Base-by-base conservation (phyloP, 2,113 vertebrate genomes). In the Thunnus maccoyii region DNA sequence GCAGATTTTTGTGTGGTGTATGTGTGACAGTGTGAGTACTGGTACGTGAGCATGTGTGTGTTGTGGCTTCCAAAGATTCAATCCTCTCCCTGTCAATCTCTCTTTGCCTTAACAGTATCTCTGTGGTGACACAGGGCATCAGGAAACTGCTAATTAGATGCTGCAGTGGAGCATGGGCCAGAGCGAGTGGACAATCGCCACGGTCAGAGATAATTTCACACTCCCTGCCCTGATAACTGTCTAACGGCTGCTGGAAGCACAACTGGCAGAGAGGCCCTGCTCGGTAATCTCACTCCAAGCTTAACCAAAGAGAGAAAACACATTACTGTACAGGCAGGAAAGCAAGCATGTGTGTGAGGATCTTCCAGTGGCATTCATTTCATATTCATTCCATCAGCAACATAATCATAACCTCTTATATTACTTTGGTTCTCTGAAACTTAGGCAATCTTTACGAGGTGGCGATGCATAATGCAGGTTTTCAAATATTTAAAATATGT, bases 131-230 rank as follows among this genome's bases (percentile, higher is more conserved):
- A 58, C 68, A 44, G 58, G 48, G 65, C 77, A 78, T 88, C 86
- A 69, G 79, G 75, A 85, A 88, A 79, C 81, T 77, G 77, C 72
- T 89, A 90, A 92, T 92, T 89, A 89, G 89, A 77, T 76, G 73
- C 69, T 80, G 82, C 87, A 86, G 77, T 73, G 78, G 65, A 86
- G 90, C 85, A 78, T 85, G 76, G 72, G 86, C 79, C 76, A 63
- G 65, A 80, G 66, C 56, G 22, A 88, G 86, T 85, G 88, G 90
- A 90, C 87, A 86, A 69, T 90, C 84, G 80, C 41, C 51, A 65
- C 27, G 22, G 73, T 81, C 84, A 90, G 86, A 90, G 84, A 93
- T 91, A 85, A 93, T 93, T 93, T 94, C 91, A 90, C 91, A 93
- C 88, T 84, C 75, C 76, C 41, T 89, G 89, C 80, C 58, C 87